Conservation (phyloP, 2,888 invertebrate genomes). For the Caenorhabditis wallacei region DNA sequence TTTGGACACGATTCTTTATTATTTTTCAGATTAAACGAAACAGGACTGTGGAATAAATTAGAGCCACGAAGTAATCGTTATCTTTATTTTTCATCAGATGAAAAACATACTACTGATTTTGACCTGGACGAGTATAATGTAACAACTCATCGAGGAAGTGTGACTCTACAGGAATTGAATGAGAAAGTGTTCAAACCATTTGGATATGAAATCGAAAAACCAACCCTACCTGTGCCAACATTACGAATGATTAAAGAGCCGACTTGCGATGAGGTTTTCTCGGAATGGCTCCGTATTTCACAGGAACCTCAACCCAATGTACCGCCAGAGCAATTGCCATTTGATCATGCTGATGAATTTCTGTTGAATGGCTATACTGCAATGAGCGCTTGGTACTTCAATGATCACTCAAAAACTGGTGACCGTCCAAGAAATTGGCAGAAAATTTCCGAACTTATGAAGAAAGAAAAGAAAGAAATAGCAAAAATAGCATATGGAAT, state of each 20-base stretch:
- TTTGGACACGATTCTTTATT: too few relatives aligned
- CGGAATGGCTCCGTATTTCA: slow-evolving; percentile 27
- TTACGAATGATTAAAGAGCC: slow-evolving; percentile 29
- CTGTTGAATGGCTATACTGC: slow-evolving; percentile 19
- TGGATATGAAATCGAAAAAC: slow-evolving; percentile 24
- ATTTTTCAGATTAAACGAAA: too few relatives aligned
- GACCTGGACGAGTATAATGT: slow-evolving; percentile 18
- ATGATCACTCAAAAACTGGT: slow-evolving; percentile 11
- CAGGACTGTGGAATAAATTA: too few relatives aligned
- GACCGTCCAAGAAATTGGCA: slow-evolving; percentile 32
- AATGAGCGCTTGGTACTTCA: slow-evolving; percentile 8
- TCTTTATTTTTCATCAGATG: too few relatives aligned
- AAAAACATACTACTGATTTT: too few relatives aligned
- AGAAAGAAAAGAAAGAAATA: not conserved
- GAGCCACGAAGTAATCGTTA: too few relatives aligned
- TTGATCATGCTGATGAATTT: not conserved
- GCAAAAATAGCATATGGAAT: not conserved
- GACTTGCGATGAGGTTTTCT: slow-evolving; percentile 14
- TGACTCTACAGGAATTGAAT: slow-evolving; percentile 28
- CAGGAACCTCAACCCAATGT: slow-evolving; percentile 9
- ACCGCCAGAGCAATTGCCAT: slow-evolving; percentile 24
- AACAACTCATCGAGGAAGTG: slow-evolving; percentile 14
- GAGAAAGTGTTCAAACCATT: slow-evolving; percentile 45
- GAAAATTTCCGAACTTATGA: slow-evolving; percentile 8
- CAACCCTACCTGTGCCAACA: slow-evolving; percentile 32